Evolutionary conservation across 2,797 vertebrate species (phyloP).

Genomic region (Phylloscopus collybita): DNA sequence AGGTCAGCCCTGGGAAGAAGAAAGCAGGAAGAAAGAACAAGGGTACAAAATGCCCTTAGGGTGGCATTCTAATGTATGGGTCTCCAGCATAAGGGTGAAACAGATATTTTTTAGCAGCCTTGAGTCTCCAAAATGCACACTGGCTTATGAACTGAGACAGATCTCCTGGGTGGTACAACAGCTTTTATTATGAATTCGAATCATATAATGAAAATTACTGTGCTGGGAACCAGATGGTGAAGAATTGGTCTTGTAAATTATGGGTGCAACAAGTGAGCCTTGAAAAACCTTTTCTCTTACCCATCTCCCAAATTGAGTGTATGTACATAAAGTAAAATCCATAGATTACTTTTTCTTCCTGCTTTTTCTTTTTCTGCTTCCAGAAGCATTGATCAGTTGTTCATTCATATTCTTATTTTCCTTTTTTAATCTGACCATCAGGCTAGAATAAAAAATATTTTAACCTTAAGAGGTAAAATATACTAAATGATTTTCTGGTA

Average conservation of each 20-base stretch:
- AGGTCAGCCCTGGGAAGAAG: neutral
- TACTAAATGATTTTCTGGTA: conserved; percentile 30
- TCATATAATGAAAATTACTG: neutral
- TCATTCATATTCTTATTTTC: neutral
- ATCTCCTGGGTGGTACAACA: neutral
- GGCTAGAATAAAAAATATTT: conserved; percentile 54
- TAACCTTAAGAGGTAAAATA: conserved; percentile 25
- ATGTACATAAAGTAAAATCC: neutral
- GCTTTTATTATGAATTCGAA: neutral
- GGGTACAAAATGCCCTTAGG: neutral
- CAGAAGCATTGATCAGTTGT: neutral
- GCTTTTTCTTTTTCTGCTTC: conserved; percentile 20
- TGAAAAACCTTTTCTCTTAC: neutral
- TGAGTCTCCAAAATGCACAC: neutral
- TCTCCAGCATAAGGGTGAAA: neutral
- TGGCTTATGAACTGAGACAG: neutral
- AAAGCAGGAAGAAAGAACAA: neutral
- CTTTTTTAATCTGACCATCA: conserved; percentile 30
- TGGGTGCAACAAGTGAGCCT: neutral
- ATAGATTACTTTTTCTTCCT: neutral
- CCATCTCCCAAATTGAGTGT: neutral
- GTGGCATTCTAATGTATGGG: rapidly evolving
- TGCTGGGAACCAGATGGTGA: neutral
- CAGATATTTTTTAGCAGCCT: neutral
- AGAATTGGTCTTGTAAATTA: neutral